A percentile compares a stretch with the other conserved stretches of the same genome.
Evolutionary conservation across 2,797 vertebrate genomes (phyloP).

Genomic region (Orestias chungarensis): DNA sequence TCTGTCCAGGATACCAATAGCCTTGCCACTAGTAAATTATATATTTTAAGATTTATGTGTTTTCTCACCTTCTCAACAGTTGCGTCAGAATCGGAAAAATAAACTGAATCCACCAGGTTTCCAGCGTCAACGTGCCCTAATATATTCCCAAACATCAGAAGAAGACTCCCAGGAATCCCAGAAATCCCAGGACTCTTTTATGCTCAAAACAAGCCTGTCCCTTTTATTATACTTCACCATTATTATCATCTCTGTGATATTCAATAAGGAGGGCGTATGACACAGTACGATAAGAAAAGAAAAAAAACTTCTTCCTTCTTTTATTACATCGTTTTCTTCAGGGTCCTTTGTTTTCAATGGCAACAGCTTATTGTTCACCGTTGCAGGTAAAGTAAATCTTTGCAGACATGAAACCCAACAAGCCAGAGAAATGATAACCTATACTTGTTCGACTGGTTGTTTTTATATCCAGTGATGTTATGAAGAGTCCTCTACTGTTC

Average conservation of each 20-base stretch:
- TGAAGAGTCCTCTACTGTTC: background rate
- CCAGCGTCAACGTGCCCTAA: constrained; percentile 32
- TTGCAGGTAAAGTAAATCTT: constrained; percentile 56
- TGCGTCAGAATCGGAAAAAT: too few relatives aligned
- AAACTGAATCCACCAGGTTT: constrained; percentile 36
- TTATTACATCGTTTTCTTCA: constrained; percentile 41
- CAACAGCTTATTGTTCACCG: constrained; percentile 53
- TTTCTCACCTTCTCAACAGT: constrained; percentile 60
- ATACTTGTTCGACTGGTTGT: constrained; percentile 47
- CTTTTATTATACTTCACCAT: constrained; percentile 48
- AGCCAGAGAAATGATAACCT: constrained; percentile 44
- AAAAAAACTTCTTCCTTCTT: constrained; percentile 37
- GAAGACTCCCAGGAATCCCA: too few relatives aligned
- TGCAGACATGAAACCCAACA: constrained; percentile 62
- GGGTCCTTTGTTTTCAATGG: constrained; percentile 48
- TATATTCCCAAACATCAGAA: constrained; percentile 32
- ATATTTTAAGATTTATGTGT: background rate
- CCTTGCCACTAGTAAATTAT: background rate
- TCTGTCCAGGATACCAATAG: background rate
- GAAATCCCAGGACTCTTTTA: constrained; percentile 56
- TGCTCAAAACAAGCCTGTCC: constrained; percentile 42
- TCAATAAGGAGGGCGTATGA: constrained; percentile 54
- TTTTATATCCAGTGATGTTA: constrained; percentile 47
- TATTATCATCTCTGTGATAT: constrained; percentile 51
- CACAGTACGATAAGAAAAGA: constrained; percentile 58